Evolutionary conservation across 2,113 vertebrate genomes (phyloP).

Genomic region (Acrocephalus arundinaceus): DNA sequence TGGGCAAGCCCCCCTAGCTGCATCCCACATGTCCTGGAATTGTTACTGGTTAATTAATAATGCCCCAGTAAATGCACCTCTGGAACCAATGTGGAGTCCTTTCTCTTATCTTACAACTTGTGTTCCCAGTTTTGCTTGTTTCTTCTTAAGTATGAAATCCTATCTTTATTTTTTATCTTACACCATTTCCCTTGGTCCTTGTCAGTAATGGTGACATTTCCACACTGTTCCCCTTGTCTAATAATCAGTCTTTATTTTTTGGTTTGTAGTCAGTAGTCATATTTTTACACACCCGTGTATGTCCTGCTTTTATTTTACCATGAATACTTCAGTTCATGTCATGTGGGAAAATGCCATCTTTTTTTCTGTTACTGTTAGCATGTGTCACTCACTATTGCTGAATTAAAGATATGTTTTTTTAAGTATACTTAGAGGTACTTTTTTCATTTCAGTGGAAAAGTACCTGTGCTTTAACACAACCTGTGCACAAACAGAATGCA

Average conservation of each 20-base stretch:
- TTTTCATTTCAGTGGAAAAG: neutral
- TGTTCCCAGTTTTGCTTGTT: conserved; percentile 4
- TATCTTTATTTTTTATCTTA: conserved; percentile 13
- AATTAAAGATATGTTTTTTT: neutral
- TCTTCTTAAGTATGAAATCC: neutral
- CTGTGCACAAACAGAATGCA: neutral
- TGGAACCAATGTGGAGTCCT: neutral
- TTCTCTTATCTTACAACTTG: neutral
- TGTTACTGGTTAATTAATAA: neutral
- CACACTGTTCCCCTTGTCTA: neutral
- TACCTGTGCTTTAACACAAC: conserved; percentile 27
- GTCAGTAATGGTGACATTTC: neutral
- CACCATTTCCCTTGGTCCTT: neutral
- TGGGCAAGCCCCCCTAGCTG: neutral
- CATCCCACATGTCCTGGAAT: neutral
- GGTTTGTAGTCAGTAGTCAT: neutral
- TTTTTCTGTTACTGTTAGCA: conserved; percentile 12
- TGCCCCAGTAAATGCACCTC: neutral
- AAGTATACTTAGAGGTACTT: neutral
- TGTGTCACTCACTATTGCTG: neutral
- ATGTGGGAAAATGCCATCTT: conserved; percentile 6
- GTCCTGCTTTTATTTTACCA: conserved; percentile 1
- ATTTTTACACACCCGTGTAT: neutral
- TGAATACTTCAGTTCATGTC: neutral
- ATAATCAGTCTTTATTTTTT: neutral